Percentiles rank a stretch among this genome's conserved stretches.
Conservation (phyloP, 1,140 invertebrate genomes). For the Formica selysi region DNA sequence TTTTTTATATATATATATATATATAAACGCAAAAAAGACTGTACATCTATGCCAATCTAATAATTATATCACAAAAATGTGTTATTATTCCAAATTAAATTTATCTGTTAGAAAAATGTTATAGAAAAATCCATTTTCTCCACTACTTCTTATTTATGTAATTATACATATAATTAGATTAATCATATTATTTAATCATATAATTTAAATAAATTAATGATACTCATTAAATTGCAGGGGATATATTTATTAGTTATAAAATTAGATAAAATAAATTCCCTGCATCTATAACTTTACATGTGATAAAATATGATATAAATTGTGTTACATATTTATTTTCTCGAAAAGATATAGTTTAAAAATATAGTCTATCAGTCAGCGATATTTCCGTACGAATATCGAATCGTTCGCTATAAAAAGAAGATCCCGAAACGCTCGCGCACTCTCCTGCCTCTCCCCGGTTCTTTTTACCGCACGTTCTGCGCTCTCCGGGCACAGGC, state of each 20-base stretch:
- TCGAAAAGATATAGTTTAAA: conserved; percentile 25
- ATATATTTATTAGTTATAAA: neutral
- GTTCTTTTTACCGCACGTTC: conserved; percentile 54
- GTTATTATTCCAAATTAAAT: neutral
- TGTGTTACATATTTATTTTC: neutral
- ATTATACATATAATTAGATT: neutral
- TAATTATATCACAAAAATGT: conserved; percentile 15
- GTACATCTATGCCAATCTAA: neutral
- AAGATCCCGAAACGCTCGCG: conserved; percentile 52
- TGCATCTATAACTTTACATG: neutral
- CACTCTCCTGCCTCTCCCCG: neutral
- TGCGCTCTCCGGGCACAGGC: conserved; percentile 8
- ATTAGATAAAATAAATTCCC: neutral
- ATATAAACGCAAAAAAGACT: conserved; percentile 7
- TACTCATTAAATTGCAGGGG: neutral
- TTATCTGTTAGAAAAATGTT: neutral
- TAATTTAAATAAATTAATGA: neutral
- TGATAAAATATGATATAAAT: neutral
- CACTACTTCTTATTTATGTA: neutral
- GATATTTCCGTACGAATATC: conserved; percentile 39
- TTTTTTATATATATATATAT: conserved; percentile 12
- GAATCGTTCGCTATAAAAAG: conserved; percentile 49
- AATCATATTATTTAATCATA: too few relatives aligned
- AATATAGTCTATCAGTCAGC: conserved; percentile 31
- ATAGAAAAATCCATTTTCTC: conserved; percentile 5